These are phyloP conservation scores for Gryllus bimaculatus DNA, from an alignment of 1,140 invertebrate genomes.

Conservation along the genomic window DNA sequence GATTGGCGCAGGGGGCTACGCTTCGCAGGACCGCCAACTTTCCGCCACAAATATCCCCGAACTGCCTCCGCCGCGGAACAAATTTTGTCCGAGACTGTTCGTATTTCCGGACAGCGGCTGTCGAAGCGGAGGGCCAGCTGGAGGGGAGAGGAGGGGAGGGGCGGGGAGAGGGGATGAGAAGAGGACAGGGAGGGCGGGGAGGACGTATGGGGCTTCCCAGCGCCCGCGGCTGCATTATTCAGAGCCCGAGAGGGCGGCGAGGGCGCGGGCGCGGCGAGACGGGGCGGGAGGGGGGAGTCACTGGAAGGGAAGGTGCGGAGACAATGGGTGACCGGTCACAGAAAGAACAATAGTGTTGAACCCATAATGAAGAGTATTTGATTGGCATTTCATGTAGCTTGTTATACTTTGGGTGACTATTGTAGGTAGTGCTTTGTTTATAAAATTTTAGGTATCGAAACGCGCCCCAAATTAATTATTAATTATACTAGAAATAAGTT, in stretches of 20 bases:
- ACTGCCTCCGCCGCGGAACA: neutral
- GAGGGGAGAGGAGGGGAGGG: neutral
- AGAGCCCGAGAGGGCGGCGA: neutral
- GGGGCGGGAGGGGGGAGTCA: too few species aligned
- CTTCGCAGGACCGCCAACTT: neutral
- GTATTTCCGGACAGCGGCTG: neutral
- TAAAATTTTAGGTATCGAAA: too few species aligned
- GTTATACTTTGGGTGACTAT: too few species aligned
- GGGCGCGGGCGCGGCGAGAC: neutral
- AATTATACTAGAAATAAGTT: too few species aligned
- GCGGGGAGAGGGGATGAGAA: neutral
- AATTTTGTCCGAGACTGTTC: neutral
- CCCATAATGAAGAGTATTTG: too few species aligned
- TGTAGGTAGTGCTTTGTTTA: too few species aligned
- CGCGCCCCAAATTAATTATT: too few species aligned
- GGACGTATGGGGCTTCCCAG: neutral
- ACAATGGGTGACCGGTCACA: too few species aligned
- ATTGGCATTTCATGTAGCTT: too few species aligned
- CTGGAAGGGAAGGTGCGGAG: neutral
- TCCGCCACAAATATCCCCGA: neutral
- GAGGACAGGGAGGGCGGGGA: neutral
- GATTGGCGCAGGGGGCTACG: neutral
- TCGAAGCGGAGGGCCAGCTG: neutral
- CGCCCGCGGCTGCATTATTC: neutral
- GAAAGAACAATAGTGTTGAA: too few species aligned